Conservation (phyloP, 1,140 invertebrate genomes). For the Pantala flavescens region DNA sequence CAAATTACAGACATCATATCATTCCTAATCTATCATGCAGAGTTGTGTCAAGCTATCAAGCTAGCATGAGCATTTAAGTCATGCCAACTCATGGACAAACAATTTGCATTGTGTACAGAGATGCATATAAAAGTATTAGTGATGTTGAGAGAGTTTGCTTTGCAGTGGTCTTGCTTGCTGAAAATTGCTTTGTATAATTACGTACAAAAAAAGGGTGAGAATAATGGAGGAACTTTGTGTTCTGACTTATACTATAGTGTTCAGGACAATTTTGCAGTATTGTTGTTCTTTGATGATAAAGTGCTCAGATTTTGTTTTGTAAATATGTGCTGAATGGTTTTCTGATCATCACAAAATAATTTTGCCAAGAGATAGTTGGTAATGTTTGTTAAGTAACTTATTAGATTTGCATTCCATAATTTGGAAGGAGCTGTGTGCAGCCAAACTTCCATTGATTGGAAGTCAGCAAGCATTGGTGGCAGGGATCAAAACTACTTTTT, state of each 20-base stretch:
- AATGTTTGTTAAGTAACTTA: background rate
- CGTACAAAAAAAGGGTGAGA: background rate
- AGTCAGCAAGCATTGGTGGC: background rate
- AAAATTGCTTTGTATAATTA: background rate
- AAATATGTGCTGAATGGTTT: background rate
- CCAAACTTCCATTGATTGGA: background rate
- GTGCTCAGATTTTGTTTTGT: background rate
- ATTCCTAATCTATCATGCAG: background rate
- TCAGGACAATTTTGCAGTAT: background rate
- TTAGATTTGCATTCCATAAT: constrained; percentile 8
- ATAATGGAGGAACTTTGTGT: background rate
- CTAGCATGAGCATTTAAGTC: background rate
- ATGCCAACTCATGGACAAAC: too few relatives aligned
- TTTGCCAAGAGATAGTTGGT: constrained; percentile 9
- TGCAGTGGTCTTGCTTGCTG: background rate
- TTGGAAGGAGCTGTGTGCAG: background rate
- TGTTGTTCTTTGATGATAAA: background rate
- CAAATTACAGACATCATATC: background rate
- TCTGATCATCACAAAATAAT: background rate
- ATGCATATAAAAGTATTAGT: background rate
- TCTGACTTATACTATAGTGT: background rate
- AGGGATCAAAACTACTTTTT: background rate
- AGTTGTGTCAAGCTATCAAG: background rate
- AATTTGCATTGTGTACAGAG: constrained; percentile 1
- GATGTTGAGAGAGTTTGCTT: background rate